Base-by-base conservation (phyloP, 2,888 invertebrate genomes). In the Cyrtodaria siliqua region DNA sequence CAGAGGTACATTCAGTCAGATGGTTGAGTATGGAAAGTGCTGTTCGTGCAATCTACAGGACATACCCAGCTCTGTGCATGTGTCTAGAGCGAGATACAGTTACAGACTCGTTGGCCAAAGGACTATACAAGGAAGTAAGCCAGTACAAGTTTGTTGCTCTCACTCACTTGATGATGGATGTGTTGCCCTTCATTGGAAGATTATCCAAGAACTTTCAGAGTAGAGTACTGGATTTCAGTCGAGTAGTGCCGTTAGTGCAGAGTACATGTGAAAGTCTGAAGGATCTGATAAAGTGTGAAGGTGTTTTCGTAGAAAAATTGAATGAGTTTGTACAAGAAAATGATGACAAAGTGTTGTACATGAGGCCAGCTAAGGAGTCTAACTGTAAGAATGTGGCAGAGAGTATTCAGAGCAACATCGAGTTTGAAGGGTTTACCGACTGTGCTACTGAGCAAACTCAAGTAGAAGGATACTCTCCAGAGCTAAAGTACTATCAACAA, bases 151-250 rank as follows among this genome's bases (percentile, higher is more conserved):
- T 75, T 23, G 70, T 79, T 40, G 73, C 77, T 1, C 47, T 74
- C 12, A 74, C 71, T 9, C 82, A 82, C 49, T 18, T 82, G 42
- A 24, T 83, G 42, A 71, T 83, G 78, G 80, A 83, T 40, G 64
- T 80, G 6, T 49, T 76, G 2, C 79, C 82, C 18, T 66, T 74
- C 27, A 44, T 76, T 9, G 44, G 52, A 2, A 52, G 61, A 8
- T 24, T 82, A 0, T 44, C 49, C 3, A 67, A 71, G 26, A 56
- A 55, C 14, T 79, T 76, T 52, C 59, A 82, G 44, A 20, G 18
- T 24, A 50, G 77, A 20, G 27, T 29, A 27, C 6, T 74, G 16
- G 74, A 77, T 29, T 79, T 77, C n/a, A 72, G 63, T 44, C 52
- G n/a, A 12, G 64, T 83, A 1, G 24, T 26, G 47, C 72, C 75